Percentiles rank a stretch among this genome's conserved stretches.
These are phyloP conservation scores for Micromys minutus DNA, from an alignment of 2,113 vertebrate genomes.

Conservation along the genomic window DNA sequence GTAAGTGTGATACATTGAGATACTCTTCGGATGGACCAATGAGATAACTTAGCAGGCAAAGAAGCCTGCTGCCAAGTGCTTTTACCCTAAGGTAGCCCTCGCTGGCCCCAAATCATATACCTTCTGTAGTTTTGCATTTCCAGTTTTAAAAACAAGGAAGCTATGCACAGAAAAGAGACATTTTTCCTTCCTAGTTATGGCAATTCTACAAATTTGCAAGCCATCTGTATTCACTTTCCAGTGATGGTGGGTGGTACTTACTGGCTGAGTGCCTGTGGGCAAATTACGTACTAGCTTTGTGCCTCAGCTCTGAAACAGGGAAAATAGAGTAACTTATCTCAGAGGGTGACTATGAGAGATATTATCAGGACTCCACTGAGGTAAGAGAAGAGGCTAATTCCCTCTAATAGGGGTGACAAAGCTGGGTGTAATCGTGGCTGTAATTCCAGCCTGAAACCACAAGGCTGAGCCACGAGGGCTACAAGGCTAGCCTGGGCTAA, in stretches of 20 bases:
- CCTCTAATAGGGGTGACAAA: neutral
- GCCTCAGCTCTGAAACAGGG: neutral
- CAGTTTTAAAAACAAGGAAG: conserved; percentile 37
- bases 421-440: neutral
- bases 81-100: neutral
- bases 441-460: neutral
- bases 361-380: neutral
- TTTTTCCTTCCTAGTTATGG: conserved; percentile 42
- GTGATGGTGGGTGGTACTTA: conserved; percentile 25
- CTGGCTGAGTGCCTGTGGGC: conserved; percentile 29
- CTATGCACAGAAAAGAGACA: conserved; percentile 23
- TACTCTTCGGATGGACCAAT: neutral
- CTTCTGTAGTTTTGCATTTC: neutral
- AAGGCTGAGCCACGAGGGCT: neutral
- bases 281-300: conserved; percentile 55
- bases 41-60: neutral
- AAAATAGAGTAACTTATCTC: conserved; percentile 4
- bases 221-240: conserved; percentile 45
- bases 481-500: neutral
- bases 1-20: neutral
- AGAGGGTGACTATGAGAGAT: neutral
- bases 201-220: neutral
- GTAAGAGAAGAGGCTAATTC: neutral
- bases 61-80: neutral
- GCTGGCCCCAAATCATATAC: neutral